Percentiles rank a stretch among this genome's conserved stretches.
Conservation (phyloP, 1,140 invertebrate genomes). For the Papilio polytes region DNA sequence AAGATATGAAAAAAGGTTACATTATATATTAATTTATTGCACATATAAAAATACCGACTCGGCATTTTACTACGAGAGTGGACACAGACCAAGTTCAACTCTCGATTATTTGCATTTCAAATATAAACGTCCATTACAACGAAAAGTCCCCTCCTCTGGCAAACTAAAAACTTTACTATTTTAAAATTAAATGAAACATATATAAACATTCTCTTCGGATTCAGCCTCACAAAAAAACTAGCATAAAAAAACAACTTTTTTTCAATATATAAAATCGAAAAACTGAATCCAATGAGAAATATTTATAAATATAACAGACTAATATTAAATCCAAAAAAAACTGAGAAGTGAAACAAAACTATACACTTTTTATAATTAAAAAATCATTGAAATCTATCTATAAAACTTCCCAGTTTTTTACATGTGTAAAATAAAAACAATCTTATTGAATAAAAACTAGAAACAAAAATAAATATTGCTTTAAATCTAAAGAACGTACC, state of each 20-base stretch:
- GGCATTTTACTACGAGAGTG: slow-evolving; percentile 56
- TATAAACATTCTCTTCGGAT: slow-evolving; percentile 49
- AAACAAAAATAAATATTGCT: slow-evolving; percentile 63
- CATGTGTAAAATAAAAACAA: slow-evolving; percentile 48
- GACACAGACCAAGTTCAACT: slow-evolving; percentile 46
- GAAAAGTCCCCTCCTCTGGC: slow-evolving; percentile 58
- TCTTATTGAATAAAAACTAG: slow-evolving; percentile 57
- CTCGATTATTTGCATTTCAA: slow-evolving; percentile 46
- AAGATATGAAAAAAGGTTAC: slow-evolving; percentile 76
- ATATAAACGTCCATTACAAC: slow-evolving; percentile 53
- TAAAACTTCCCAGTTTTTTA: slow-evolving; percentile 45
- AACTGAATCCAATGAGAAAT: slow-evolving; percentile 57
- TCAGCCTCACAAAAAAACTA: slow-evolving; percentile 48
- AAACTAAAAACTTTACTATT: slow-evolving; percentile 49
- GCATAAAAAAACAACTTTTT: slow-evolving; percentile 27
- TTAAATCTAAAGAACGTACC: slow-evolving; percentile 47
- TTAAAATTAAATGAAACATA: slow-evolving; percentile 50
- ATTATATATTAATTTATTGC: slow-evolving; percentile 77
- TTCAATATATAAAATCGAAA: slow-evolving; percentile 27
- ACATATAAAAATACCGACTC: slow-evolving; percentile 79
- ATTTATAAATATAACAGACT: slow-evolving; percentile 67
- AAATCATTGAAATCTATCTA: slow-evolving; percentile 33
- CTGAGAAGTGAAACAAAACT: slow-evolving; percentile 38
- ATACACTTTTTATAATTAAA: slow-evolving; percentile 40
- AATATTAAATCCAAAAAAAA: slow-evolving; percentile 46